Conservation (phyloP, 2,888 invertebrate genomes). For the Trisateles emortualis region DNA sequence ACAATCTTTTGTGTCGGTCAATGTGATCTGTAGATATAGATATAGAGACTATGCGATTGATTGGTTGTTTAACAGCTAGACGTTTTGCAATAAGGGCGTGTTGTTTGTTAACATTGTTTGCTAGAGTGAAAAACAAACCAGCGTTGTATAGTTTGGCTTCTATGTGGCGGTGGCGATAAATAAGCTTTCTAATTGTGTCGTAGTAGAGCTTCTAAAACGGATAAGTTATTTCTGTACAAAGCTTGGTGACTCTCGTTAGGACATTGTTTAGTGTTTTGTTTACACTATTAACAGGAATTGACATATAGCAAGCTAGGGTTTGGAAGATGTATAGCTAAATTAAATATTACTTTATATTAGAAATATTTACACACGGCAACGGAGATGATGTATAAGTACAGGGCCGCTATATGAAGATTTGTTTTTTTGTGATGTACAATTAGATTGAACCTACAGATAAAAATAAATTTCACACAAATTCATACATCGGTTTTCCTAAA, state of each 20-base stretch:
- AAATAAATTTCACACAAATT: no score
- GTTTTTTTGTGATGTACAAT: no score
- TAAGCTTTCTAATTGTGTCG: conserved; percentile 13
- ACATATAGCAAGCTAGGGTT: no score
- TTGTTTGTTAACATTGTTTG: conserved; percentile 13
- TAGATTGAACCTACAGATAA: no score
- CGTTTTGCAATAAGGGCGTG: conserved; percentile 36
- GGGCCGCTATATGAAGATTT: no score
- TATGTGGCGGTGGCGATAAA: conserved; percentile 8
- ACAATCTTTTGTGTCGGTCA: conserved; percentile 57
- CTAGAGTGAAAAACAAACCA: conserved; percentile 9
- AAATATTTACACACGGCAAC: no score
- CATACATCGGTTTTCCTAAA: no score
- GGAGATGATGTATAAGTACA: no score
- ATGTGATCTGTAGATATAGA: conserved; percentile 42
- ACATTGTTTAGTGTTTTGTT: conserved; percentile 16
- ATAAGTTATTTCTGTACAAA: conserved; percentile 15
- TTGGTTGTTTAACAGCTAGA: conserved; percentile 49
- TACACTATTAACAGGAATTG: conserved; percentile 4
- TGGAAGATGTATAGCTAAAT: no score
- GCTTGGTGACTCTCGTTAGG: conserved; percentile 13
- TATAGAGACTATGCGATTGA: conserved; percentile 45
- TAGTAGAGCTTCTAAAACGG: conserved; percentile 11
- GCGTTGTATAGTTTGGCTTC: neutral
- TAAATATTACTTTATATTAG: no score